Evolutionary conservation across 2,888 invertebrate genomes (phyloP), one percentile per base, ranked within the genome.

Genomic region (Eurytoma adleriae): DNA sequence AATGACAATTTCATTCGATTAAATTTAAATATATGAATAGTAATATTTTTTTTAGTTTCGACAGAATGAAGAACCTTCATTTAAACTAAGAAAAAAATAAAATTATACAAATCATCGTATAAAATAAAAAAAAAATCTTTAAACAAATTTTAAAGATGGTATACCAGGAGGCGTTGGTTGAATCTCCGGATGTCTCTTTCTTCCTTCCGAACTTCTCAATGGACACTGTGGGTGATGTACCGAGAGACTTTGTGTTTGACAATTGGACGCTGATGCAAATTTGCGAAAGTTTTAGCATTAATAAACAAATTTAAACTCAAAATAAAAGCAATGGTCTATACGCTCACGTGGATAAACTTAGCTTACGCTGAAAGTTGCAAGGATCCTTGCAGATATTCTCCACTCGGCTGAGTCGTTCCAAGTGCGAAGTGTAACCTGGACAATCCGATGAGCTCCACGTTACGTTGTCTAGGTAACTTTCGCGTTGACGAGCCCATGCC

Each of bases 341-440:
- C 40, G 7, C 40, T 14, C 54, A 54, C n/a, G n/a, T 54, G n/a
- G n/a, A 54, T n/a, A 54, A 24, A 24, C 24, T 61, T 27, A 5
- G 13, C 61, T 24, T 12, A 61, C 20, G 24, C 4, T 24, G 14
- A 24, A 18, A 7, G 18, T 24, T 24, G 24, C 64, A 57, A 18
- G 72, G 56, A 59, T 77, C 57, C 16, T 20, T 52, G 62, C 75
- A 40, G 40, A 67, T 16, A 18, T 78, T 71, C 18, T 78, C 67
- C 18, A 74, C 20, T 3, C 74, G 70, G 7, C 40, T 77, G 14
- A 73, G n/a, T 2, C 81, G 64, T n/a, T 66, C 62, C 14, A 64
- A 30, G 54, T 75, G 74, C 18, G 78, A 71, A 0, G 64, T 27
- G n/a, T 72, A 76, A 5, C n/a, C 72, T 3, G 79, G 76, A 52